Conservation (phyloP, 1,140 invertebrate species). For the Sminthurinus signatus region DNA sequence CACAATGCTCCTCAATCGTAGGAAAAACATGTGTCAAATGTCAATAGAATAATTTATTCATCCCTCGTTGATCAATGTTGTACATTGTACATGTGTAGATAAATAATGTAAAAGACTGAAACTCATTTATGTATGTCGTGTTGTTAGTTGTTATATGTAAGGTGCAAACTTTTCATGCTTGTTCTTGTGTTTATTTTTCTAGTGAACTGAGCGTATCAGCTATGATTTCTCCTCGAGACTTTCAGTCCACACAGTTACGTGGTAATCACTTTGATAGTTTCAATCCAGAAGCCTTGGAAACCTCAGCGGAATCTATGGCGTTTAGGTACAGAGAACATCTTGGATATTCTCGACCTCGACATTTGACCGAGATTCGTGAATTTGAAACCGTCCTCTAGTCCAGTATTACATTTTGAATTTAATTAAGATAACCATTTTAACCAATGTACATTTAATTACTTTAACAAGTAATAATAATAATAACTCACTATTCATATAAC, state of each 20-base stretch:
- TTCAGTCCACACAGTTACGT: not conserved
- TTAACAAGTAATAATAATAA: too few species aligned
- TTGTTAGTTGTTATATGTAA: not conserved
- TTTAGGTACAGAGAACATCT: conserved; percentile 30
- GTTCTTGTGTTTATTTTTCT: conserved; percentile 4
- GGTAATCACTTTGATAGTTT: conserved; percentile 21
- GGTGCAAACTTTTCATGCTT: not conserved
- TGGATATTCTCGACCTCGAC: conserved; percentile 22
- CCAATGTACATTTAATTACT: too few species aligned
- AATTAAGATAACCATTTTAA: too few species aligned
- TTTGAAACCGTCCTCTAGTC: conserved; percentile 39
- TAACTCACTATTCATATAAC: too few species aligned
- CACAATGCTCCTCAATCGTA: too few species aligned
- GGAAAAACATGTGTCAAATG: too few species aligned
- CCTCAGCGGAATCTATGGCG: conserved; percentile 17
- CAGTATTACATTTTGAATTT: too few species aligned
- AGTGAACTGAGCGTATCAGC: conserved; percentile 33
- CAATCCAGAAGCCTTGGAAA: conserved; percentile 24
- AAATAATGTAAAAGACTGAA: too few species aligned
- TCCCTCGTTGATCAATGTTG: too few species aligned
- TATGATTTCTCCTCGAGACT: conserved; percentile 26
- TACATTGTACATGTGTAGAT: too few species aligned
- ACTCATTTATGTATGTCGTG: too few species aligned
- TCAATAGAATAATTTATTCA: too few species aligned
- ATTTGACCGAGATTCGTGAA: conserved; percentile 37